Conservation (phyloP, 1,140 invertebrate species). For the Heliconius eleuchia region DNA sequence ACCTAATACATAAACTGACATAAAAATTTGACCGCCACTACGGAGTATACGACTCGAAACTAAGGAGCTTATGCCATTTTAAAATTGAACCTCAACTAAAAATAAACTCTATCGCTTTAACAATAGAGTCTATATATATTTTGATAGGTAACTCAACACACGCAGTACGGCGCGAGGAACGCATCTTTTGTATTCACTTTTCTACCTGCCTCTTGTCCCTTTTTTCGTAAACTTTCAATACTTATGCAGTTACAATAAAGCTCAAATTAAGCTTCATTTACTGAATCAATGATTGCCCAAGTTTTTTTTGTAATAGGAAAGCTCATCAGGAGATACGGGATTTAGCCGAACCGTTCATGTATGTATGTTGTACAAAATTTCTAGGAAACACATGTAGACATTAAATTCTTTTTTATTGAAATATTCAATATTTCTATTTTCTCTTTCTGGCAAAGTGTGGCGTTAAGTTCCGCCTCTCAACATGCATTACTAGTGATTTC, state of each 20-base stretch:
- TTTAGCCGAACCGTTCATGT: constrained; percentile 25
- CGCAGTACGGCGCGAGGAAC: constrained; percentile 48
- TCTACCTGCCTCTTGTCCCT: constrained; percentile 73
- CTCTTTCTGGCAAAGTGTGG: too few species aligned
- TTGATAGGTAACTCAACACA: constrained; percentile 18
- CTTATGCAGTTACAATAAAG: constrained; percentile 33
- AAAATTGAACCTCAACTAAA: constrained; percentile 34
- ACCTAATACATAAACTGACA: constrained; percentile 61
- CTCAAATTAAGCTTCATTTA: constrained; percentile 27
- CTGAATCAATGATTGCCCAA: constrained; percentile 42
- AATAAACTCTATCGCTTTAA: constrained; percentile 34
- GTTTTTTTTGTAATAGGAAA: constrained; percentile 45
- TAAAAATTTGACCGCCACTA: constrained; percentile 75
- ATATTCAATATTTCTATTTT: not conserved
- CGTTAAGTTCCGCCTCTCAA: too few species aligned
- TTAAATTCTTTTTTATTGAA: not conserved
- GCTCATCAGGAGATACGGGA: constrained; percentile 40
- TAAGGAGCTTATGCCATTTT: not conserved
- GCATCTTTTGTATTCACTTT: constrained; percentile 72
- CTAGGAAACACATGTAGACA: constrained; percentile 16
- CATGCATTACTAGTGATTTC: too few species aligned
- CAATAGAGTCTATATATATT: constrained; percentile 25
- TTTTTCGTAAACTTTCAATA: constrained; percentile 55
- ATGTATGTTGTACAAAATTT: constrained; percentile 17
- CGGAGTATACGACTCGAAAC: constrained; percentile 42